Evolutionary conservation across 2,797 vertebrate species (phyloP).

Genomic region (Phrynocephalus vlangalii): DNA sequence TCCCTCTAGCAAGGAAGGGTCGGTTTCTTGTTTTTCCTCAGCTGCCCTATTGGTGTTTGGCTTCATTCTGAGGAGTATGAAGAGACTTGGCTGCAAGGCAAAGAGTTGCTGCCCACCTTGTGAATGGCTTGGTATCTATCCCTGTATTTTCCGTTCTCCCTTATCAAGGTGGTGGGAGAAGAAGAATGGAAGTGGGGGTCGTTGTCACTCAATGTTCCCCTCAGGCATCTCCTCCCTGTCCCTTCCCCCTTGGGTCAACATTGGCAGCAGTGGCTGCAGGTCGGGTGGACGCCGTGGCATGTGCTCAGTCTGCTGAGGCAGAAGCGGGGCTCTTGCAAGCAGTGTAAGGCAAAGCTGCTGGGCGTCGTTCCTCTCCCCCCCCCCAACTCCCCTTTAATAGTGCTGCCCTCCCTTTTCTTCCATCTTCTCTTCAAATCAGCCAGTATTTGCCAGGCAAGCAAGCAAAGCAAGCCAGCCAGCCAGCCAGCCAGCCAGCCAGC

Average conservation of each 20-base stretch:
- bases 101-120: background rate
- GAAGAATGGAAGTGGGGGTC: background rate
- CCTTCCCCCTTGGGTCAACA: background rate
- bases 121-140: no score
- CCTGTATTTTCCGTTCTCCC: no score
- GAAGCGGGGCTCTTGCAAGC: slow-evolving; percentile 15
- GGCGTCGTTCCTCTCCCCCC: slow-evolving; percentile 27
- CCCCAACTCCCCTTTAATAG: background rate
- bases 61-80: no score
- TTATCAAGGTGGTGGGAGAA: no score
- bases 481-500: no score
- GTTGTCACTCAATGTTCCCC: background rate
- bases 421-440: slow-evolving; percentile 31
- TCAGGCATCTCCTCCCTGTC: slow-evolving; percentile 10
- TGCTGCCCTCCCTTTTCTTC: slow-evolving; percentile 42
- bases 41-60: background rate
- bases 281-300: no score
- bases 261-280: background rate
- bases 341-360: slow-evolving; percentile 4
- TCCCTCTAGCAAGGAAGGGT: background rate
- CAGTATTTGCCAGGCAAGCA: slow-evolving; percentile 1
- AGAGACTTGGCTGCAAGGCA: no score
- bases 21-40: background rate
- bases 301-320: slow-evolving; percentile 9
- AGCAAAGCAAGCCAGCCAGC: no score